Percentiles rank a stretch among this genome's conserved stretches.
These are phyloP conservation scores for Cylas formicarius DNA, from an alignment of 1,140 invertebrate genomes.

Conservation along the genomic window DNA sequence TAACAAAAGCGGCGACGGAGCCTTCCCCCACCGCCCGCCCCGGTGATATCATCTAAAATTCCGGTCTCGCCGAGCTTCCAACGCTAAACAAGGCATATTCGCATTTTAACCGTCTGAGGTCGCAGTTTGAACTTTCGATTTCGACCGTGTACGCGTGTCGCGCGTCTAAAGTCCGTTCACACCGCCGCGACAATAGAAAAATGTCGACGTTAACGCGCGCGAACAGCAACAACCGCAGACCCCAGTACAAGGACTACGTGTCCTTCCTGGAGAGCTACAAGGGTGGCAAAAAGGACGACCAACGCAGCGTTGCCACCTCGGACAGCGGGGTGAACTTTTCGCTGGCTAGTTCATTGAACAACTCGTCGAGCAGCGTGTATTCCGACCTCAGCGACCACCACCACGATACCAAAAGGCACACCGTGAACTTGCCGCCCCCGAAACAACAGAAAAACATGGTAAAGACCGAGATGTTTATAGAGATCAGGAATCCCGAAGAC, in stretches of 20 bases:
- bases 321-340: constrained; percentile 27
- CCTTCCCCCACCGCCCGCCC: constrained; percentile 1
- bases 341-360: constrained; percentile 14
- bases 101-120: constrained; percentile 22
- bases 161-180: constrained; percentile 1
- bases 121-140: constrained; percentile 17
- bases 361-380: constrained; percentile 22
- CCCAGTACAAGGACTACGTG: constrained; percentile 32
- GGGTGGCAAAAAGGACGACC: constrained; percentile 28
- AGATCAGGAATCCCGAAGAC: constrained; percentile 21
- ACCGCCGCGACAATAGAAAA: too few relatives aligned
- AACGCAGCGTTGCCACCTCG: constrained; percentile 16
- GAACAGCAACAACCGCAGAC: constrained; percentile 17
- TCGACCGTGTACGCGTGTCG: not conserved
- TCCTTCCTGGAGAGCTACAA: constrained; percentile 30
- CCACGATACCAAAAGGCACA: not conserved
- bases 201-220: constrained; percentile 22
- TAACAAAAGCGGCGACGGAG: too few relatives aligned
- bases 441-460: constrained; percentile 17
- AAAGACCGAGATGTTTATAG: constrained; percentile 34
- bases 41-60: constrained; percentile 24
- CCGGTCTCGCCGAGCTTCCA: constrained; percentile 17
- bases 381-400: constrained; percentile 17
- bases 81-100: constrained; percentile 18
- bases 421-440: constrained; percentile 18